Conservation (phyloP, 1,140 invertebrate species). For the Artemia franciscana region DNA sequence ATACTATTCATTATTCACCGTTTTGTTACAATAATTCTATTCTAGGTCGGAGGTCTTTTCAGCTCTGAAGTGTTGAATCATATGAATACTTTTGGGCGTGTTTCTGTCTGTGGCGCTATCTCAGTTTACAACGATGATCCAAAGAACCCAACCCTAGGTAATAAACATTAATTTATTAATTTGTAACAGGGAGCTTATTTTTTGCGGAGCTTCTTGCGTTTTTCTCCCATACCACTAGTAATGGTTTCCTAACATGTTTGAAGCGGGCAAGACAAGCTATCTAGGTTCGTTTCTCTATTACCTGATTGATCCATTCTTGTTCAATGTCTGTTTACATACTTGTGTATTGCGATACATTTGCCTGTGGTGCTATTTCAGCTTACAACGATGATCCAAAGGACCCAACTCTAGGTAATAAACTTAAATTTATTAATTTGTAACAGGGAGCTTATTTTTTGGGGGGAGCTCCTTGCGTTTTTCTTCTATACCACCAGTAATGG, state of each 20-base stretch:
- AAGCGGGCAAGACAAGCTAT: too few relatives aligned
- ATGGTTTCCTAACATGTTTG: too few relatives aligned
- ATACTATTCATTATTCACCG: too few relatives aligned
- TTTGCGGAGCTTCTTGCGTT: too few relatives aligned
- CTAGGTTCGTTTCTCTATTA: too few relatives aligned
- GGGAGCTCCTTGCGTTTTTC: too few relatives aligned
- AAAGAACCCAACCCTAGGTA: constrained; percentile 15
- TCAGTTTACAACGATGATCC: constrained; percentile 19
- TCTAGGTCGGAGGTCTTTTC: constrained; percentile 37
- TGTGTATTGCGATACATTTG: too few relatives aligned
- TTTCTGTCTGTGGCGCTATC: constrained; percentile 37
- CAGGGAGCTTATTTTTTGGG: too few relatives aligned
- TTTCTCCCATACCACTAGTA: too few relatives aligned
- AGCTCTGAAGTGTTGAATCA: constrained; percentile 30
- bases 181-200: too few relatives aligned
- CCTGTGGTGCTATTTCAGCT: constrained; percentile 32
- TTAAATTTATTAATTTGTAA: not conserved
- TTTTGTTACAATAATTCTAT: not conserved
- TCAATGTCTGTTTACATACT: not conserved
- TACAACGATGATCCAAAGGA: constrained; percentile 18
- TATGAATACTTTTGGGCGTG: constrained; percentile 33
- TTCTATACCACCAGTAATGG: too few relatives aligned
- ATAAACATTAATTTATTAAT: constrained; percentile 14
- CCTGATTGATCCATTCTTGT: not conserved
- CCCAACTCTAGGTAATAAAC: constrained; percentile 15